Conservation (phyloP, 2,888 invertebrate species). For the Leptarthrus brevirostris region DNA sequence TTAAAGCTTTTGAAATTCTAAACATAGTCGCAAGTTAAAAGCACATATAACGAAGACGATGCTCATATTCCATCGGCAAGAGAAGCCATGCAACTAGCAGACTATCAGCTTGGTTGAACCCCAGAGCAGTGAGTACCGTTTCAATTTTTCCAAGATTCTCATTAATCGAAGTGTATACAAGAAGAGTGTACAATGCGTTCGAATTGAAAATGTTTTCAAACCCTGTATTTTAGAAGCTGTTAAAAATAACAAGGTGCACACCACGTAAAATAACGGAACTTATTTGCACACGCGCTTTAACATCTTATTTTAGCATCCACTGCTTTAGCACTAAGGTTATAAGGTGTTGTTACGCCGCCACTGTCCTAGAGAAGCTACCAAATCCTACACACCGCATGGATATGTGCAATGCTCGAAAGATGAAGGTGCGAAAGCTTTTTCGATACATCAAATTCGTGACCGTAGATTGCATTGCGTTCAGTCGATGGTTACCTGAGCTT, state of each 20-base stretch:
- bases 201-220: not conserved
- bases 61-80: not conserved
- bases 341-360: slow-evolving; percentile 2
- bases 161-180: too few species aligned
- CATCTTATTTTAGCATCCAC: not conserved
- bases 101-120: too few species aligned
- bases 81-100: not conserved
- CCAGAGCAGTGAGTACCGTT: too few species aligned
- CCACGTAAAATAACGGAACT: not conserved
- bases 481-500: slow-evolving; percentile 15
- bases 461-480: slow-evolving; percentile 4
- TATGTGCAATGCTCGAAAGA: slow-evolving; percentile 24
- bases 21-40: not conserved
- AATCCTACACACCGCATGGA: not conserved
- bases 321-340: not conserved
- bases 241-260: not conserved
- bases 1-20: slow-evolving; percentile 6
- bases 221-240: not conserved
- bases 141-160: not conserved
- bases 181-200: too few species aligned
- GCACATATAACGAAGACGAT: not conserved
- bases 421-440: slow-evolving; percentile 37
- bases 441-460: not conserved
- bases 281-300: not conserved
- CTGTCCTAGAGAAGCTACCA: not conserved